phyloP scores from a whole-genome alignment of 2,888 invertebrate species.

The Napeogenes sylphis region DNA sequence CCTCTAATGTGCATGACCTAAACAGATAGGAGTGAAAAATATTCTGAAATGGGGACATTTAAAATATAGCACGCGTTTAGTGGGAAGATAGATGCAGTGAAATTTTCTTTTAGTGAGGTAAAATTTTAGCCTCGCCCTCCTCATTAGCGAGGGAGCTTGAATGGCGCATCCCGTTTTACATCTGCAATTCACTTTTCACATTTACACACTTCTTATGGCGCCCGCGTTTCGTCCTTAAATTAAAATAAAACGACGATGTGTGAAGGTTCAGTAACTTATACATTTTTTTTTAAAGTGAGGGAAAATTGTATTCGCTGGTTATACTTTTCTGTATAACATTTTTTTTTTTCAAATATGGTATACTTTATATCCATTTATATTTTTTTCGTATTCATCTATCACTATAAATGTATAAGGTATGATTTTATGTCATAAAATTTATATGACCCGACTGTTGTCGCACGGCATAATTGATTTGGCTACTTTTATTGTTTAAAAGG shows the following conservation, averaged over 20 bases:
- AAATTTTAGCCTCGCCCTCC: conserved; percentile 35
- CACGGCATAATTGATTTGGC: too few relatives aligned
- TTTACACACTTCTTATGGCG: conserved; percentile 30
- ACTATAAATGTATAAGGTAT: too few relatives aligned
- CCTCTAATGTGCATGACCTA: conserved; percentile 14
- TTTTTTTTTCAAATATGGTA: not conserved
- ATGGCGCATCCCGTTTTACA: conserved; percentile 36
- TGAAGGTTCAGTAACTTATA: not conserved
- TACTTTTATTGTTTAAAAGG: too few relatives aligned
- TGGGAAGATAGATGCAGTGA: conserved; percentile 35
- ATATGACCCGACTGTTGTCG: too few relatives aligned
- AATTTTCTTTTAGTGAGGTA: conserved; percentile 38
- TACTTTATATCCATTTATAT: too few relatives aligned
- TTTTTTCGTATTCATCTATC: too few relatives aligned
- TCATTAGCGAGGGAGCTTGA: conserved; percentile 40
- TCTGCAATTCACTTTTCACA: conserved; percentile 37
- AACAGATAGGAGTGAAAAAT: conserved; percentile 28
- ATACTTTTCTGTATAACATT: not conserved
- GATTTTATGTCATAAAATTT: too few relatives aligned
- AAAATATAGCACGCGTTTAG: conserved; percentile 32
- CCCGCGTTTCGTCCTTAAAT: conserved; percentile 21
- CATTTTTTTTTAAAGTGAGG: not conserved
- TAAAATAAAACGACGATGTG: conserved; percentile 16
- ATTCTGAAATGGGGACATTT: conserved; percentile 32
- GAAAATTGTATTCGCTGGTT: too few relatives aligned